Evolutionary conservation across 2,113 vertebrate genomes (phyloP).

Genomic region (Tachysurus vachellii): DNA sequence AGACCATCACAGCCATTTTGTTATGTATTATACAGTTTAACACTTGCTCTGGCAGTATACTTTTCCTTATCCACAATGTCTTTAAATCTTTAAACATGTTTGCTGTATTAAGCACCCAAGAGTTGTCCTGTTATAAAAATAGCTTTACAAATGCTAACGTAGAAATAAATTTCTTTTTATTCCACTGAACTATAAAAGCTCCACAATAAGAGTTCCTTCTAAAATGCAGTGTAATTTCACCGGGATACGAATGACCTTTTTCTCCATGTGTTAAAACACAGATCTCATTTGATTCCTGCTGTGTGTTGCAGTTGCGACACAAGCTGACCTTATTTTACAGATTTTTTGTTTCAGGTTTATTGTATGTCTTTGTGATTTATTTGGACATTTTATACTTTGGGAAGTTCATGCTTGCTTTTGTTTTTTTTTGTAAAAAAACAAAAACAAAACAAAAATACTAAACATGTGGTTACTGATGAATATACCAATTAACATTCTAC

Average conservation of each 20-base stretch:
- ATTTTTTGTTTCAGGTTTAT: slow-evolving; percentile 61
- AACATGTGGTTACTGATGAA: slow-evolving; percentile 33
- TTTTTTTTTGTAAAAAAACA: neutral
- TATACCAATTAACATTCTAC: slow-evolving; percentile 42
- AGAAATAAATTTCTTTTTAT: slow-evolving; percentile 39
- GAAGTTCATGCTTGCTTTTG: slow-evolving; percentile 33
- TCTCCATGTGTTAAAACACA: neutral
- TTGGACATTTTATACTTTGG: slow-evolving; percentile 38
- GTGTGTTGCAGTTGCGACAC: neutral
- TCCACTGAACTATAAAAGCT: slow-evolving; percentile 21
- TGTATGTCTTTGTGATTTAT: slow-evolving; percentile 59
- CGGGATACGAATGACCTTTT: neutral
- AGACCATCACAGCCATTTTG: slow-evolving; percentile 54
- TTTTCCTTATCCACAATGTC: slow-evolving; percentile 39
- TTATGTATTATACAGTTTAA: slow-evolving; percentile 35
- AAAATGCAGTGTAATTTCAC: slow-evolving; percentile 18
- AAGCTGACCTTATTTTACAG: slow-evolving; percentile 58
- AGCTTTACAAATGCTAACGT: slow-evolving; percentile 27
- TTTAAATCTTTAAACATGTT: slow-evolving; percentile 27
- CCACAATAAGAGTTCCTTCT: slow-evolving; percentile 12
- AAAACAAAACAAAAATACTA: slow-evolving; percentile 38
- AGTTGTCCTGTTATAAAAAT: slow-evolving; percentile 33
- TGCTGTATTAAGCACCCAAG: slow-evolving; percentile 20
- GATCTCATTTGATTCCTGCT: neutral
- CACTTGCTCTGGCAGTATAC: slow-evolving; percentile 47